phyloP scores from a whole-genome alignment of 2,113 vertebrate species.

The Anoplopoma fimbria region DNA sequence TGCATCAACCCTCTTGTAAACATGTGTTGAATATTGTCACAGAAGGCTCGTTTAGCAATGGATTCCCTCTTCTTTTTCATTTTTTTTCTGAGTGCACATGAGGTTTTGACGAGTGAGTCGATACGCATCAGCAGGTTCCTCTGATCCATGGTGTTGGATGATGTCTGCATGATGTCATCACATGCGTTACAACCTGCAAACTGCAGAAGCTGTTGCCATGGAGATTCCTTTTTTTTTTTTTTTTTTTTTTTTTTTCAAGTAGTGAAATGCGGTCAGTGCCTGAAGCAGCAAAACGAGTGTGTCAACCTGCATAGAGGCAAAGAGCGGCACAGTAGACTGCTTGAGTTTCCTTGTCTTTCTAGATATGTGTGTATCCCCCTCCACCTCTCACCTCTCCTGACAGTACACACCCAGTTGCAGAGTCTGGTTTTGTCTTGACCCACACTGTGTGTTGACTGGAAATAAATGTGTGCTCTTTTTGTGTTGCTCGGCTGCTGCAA shows the following conservation, averaged over 20 bases:
- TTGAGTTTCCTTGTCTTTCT: slow-evolving; percentile 12
- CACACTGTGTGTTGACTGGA: slow-evolving; percentile 17
- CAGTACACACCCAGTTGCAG: slow-evolving; percentile 38
- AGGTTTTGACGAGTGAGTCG: slow-evolving; percentile 23
- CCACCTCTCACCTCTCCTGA: not conserved
- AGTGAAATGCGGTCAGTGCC: slow-evolving; percentile 68
- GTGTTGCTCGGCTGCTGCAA: slow-evolving; percentile 20
- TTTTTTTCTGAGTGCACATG: not conserved
- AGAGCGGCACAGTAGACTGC: slow-evolving; percentile 12
- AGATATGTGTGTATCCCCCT: not conserved
- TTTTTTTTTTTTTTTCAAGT: slow-evolving; percentile 17
- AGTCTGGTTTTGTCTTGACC: slow-evolving; percentile 36
- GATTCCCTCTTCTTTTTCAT: not conserved
- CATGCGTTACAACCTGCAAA: slow-evolving; percentile 52
- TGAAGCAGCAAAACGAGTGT: slow-evolving; percentile 61
- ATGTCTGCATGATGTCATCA: slow-evolving; percentile 58
- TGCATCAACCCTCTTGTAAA: not conserved
- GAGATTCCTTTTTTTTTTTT: slow-evolving; percentile 40
- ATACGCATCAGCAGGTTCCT: slow-evolving; percentile 39
- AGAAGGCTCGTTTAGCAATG: no score
- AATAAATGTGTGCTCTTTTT: slow-evolving; percentile 31
- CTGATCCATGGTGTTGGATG: slow-evolving; percentile 39
- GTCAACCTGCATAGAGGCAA: slow-evolving; percentile 68
- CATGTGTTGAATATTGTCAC: not conserved
- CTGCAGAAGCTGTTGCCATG: slow-evolving; percentile 78